These are phyloP conservation scores for Coremacera marginata DNA, from an alignment of 2,888 invertebrate genomes.

Conservation along the genomic window DNA sequence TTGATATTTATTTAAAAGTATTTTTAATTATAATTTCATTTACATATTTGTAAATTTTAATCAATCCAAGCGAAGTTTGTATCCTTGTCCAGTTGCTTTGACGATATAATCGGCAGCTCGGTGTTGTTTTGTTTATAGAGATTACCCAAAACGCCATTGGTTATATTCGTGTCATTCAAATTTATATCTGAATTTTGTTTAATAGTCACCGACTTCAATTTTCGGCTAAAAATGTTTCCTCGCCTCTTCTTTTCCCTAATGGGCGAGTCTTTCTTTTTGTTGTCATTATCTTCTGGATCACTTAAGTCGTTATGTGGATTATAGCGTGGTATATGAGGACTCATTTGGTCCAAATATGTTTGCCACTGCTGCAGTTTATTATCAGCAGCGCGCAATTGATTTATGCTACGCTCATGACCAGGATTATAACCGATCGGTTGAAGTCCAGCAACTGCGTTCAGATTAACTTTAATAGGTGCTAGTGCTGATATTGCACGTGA, in stretches of 20 bases:
- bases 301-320: conserved; percentile 42
- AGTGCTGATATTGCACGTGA: conserved; percentile 82
- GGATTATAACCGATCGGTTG: conserved; percentile 76
- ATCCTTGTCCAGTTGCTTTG: conserved; percentile 57
- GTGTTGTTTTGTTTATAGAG: conserved; percentile 58
- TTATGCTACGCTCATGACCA: conserved; percentile 70
- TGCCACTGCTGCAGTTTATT: conserved; percentile 67
- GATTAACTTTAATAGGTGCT: conserved; percentile 74
- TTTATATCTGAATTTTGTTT: conserved; percentile 43
- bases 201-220: conserved; percentile 53
- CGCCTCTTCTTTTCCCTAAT: conserved; percentile 45
- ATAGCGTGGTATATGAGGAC: conserved; percentile 47
- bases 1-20: not conserved
- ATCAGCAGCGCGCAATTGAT: conserved; percentile 64
- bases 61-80: conserved; percentile 65
- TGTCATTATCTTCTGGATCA: conserved; percentile 41
- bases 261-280: conserved; percentile 49
- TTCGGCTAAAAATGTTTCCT: conserved; percentile 55
- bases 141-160: conserved; percentile 43
- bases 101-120: conserved; percentile 56
- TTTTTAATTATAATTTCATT: not conserved
- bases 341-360: conserved; percentile 62
- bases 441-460: conserved; percentile 61
- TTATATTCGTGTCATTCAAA: conserved; percentile 46
- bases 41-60: conserved; percentile 40